phyloP scores from a whole-genome alignment of 2,113 vertebrate species.

The Blennius ocellaris region DNA sequence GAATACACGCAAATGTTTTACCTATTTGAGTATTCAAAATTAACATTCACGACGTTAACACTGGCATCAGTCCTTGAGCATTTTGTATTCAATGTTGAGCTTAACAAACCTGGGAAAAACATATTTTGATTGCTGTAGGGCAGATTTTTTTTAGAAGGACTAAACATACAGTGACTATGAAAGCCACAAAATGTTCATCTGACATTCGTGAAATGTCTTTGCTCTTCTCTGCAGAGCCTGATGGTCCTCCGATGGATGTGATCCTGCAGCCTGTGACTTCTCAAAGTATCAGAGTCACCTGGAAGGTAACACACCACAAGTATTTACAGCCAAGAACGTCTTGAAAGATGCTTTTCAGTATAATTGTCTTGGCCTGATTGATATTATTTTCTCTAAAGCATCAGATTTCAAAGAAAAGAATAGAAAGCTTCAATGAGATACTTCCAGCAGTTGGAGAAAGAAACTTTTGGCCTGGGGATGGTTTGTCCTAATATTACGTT shows the following conservation, averaged over 20 bases:
- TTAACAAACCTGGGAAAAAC: slow-evolving; percentile 10
- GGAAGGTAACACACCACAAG: slow-evolving; percentile 87
- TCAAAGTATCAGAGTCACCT: slow-evolving; percentile 98
- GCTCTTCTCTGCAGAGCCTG: slow-evolving; percentile 85
- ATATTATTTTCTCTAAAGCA: background rate
- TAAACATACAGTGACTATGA: background rate
- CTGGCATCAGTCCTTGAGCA: slow-evolving; percentile 28
- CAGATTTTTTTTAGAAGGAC: background rate
- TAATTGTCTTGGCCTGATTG: background rate
- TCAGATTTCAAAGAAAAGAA: too few species aligned
- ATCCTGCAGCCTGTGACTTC: slow-evolving; percentile 95
- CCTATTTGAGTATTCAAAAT: background rate
- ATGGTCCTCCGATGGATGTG: slow-evolving; percentile 96
- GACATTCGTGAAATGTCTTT: background rate
- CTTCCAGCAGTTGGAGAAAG: too few species aligned
- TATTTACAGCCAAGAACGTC: background rate
- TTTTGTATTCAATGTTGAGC: slow-evolving; percentile 8
- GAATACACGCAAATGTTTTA: slow-evolving; percentile 7
- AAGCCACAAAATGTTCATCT: background rate
- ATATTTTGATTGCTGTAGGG: background rate
- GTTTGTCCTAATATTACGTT: too few species aligned
- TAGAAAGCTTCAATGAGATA: too few species aligned
- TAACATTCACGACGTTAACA: background rate
- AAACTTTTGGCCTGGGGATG: too few species aligned
- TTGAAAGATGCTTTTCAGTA: background rate